Conservation (phyloP, 2,797 vertebrate genomes). For the Coregonus suidteri region DNA sequence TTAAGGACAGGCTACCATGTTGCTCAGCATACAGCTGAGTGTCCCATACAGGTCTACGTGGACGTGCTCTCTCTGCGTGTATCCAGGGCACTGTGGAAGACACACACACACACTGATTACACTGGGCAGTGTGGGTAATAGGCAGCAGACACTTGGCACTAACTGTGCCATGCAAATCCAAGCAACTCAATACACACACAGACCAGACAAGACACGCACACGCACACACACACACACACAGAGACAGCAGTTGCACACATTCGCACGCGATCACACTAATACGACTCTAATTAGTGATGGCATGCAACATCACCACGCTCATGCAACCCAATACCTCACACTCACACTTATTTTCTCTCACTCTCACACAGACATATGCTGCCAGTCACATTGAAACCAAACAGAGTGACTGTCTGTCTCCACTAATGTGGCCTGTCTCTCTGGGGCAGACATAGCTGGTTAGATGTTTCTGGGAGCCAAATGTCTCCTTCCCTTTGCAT, state of each 20-base stretch:
- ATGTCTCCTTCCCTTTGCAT: too few species aligned
- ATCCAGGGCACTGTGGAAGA: slow-evolving; percentile 46
- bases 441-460: too few species aligned
- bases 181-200: neutral
- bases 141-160: neutral
- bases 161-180: neutral
- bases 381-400: neutral
- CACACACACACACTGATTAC: neutral
- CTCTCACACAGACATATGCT: neutral
- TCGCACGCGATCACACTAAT: neutral
- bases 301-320: neutral
- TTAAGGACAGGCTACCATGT: slow-evolving; percentile 44
- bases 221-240: neutral
- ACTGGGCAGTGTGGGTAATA: slow-evolving; percentile 9
- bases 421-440: neutral
- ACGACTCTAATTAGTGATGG: too few species aligned
- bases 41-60: slow-evolving; percentile 53
- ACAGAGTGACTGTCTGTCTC: neutral
- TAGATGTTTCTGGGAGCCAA: too few species aligned
- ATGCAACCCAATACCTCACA: neutral
- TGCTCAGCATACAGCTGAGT: slow-evolving; percentile 31
- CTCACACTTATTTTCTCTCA: neutral
- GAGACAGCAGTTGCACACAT: neutral
- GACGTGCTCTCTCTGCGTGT: slow-evolving; percentile 61
- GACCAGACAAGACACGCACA: neutral